These are phyloP conservation scores for Epinotia ramella DNA, from an alignment of 2,888 invertebrate genomes.

Conservation along the genomic window DNA sequence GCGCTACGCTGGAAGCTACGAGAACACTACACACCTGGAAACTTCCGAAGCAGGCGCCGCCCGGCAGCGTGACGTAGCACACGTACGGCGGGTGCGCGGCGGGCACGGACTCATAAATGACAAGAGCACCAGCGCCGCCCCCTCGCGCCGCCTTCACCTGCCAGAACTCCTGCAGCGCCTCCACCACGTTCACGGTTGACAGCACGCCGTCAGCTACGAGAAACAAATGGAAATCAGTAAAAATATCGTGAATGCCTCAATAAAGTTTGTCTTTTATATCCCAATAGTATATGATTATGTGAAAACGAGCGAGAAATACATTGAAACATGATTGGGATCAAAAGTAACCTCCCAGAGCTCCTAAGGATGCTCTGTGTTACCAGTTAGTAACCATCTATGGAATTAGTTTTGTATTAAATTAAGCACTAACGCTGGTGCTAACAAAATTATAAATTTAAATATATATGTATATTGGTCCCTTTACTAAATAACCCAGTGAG, in stretches of 20 bases:
- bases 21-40: constrained; percentile 91
- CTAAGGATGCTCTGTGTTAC: too few relatives aligned
- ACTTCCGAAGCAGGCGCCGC: constrained; percentile 98
- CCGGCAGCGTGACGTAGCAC: constrained; percentile 97
- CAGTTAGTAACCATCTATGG: too few relatives aligned
- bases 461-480: too few relatives aligned
- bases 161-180: constrained; percentile 98
- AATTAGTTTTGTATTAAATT: too few relatives aligned
- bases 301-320: too few relatives aligned
- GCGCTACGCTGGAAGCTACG: constrained; percentile 70
- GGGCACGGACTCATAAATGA: constrained; percentile 97
- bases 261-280: too few relatives aligned
- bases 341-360: too few relatives aligned
- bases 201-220: constrained; percentile 76
- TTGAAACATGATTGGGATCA: too few relatives aligned
- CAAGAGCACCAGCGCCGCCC: constrained; percentile 89
- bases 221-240: not conserved
- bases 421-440: too few relatives aligned
- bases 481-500: too few relatives aligned
- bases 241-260: not conserved
- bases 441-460: too few relatives aligned
- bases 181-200: constrained; percentile 95
- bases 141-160: constrained; percentile 97
- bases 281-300: too few relatives aligned
- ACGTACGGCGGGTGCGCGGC: constrained; percentile 96